Conservation (phyloP, 2,113 vertebrate genomes). For the Spilogale gracilis region DNA sequence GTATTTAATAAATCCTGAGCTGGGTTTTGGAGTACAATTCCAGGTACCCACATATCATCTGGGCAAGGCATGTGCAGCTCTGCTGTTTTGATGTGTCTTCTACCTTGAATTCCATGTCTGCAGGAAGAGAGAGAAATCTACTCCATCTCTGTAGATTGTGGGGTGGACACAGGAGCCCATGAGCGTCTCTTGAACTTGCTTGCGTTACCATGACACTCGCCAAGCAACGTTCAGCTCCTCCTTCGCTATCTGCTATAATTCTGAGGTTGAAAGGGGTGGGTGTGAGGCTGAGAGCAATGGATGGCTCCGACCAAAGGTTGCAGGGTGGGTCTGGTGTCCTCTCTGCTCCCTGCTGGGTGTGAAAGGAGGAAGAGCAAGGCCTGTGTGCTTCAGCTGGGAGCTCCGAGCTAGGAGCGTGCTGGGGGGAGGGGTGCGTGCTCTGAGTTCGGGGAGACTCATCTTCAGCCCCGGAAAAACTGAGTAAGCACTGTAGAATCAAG, state of each 20-base stretch:
- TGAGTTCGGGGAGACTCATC: neutral
- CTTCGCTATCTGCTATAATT: neutral
- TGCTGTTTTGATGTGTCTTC: neutral
- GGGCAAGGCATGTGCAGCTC: neutral
- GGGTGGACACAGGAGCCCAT: neutral
- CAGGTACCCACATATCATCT: neutral
- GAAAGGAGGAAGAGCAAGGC: conserved; percentile 52
- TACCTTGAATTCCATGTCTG: neutral
- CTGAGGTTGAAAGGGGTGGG: neutral
- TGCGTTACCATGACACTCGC: neutral
- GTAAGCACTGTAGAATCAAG: neutral
- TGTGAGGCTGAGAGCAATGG: conserved; percentile 11
- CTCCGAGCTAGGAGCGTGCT: fast-evolving
- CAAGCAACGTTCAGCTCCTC: neutral
- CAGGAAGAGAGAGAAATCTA: conserved; percentile 14
- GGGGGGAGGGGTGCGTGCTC: neutral
- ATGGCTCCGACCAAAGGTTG: conserved; percentile 61
- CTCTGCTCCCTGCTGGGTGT: neutral
- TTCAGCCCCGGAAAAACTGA: neutral
- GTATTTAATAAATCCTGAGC: neutral
- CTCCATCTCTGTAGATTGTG: neutral
- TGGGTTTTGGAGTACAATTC: neutral
- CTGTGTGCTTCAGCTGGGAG: neutral
- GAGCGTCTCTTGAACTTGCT: neutral
- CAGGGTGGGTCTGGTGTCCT: conserved; percentile 37